Evolutionary conservation across 1,140 invertebrate species (phyloP), one percentile per base, ranked within the genome.

Genomic region (Meloidogyne floridensis): DNA sequence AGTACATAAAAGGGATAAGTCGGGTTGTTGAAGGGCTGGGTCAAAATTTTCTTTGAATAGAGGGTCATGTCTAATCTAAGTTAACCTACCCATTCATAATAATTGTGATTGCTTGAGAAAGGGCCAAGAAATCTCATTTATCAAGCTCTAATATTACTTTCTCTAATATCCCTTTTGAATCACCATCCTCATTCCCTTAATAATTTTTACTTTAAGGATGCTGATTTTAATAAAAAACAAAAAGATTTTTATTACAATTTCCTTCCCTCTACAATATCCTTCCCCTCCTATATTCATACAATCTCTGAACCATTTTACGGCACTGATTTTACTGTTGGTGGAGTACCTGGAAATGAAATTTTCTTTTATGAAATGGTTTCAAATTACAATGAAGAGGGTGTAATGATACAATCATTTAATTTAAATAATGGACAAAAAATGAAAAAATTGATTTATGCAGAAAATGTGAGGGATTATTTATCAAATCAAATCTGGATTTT

Each of bases 361-460:
- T 84, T 84, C 59, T 84, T 65, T 56, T 84, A 84, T 54, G n/a
- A 84, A 51, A 84, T 84, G 9, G 70, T 75, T 32, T 54, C 84
- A 54, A n/a, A n/a, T 6, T 59, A 11, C 15, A 65, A 65, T n/a
- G 10, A 65, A n/a, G 59, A 65, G 7, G 59, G 59, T 18, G 15
- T 54, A 15, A 47, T 54, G n/a, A 80, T 84, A 15, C 71, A 84
- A 53, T 42, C 77, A 10, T 43, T 80, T 47, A 69, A 84, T 59
- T 75, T 84, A 56, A 20, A 80, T 53, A 81, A 43, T 59, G 75
- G 83, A 47, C 59, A 75, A 56, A 77, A 72, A 43, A 73, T 84
- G 2, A 84, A 32, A 43, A 81, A 79, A 47, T 42, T 84, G 4
- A 20, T 84, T 15, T 77, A 84, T 59, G 79, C 83, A 18, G 72